Evolutionary conservation across 2,113 vertebrate species (phyloP).

Genomic region (Ardeotis arabs): DNA sequence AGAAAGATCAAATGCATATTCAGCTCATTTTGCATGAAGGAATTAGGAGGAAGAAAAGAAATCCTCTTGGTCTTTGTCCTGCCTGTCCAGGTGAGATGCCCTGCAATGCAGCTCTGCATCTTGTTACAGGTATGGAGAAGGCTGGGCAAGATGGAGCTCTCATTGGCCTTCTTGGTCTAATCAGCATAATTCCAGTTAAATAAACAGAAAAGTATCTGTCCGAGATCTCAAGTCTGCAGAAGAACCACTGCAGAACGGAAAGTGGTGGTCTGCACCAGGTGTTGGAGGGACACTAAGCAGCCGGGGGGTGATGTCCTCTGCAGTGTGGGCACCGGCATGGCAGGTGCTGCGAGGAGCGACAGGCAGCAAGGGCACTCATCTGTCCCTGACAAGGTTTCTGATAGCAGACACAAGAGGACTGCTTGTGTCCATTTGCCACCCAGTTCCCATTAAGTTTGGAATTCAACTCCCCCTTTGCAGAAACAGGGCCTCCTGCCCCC

Average conservation of each 20-base stretch:
- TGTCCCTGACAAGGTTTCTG: background rate
- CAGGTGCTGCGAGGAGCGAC: background rate
- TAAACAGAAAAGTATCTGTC: background rate
- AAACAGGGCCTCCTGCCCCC: background rate
- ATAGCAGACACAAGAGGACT: background rate
- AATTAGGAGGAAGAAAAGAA: background rate
- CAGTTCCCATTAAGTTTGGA: background rate
- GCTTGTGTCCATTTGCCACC: background rate
- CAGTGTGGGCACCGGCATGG: accelerated
- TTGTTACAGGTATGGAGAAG: accelerated
- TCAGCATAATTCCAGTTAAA: background rate
- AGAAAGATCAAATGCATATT: background rate
- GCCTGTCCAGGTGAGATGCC: background rate
- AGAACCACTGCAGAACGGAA: background rate
- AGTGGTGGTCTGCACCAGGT: background rate
- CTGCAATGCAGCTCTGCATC: accelerated
- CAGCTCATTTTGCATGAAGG: background rate
- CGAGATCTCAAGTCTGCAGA: background rate
- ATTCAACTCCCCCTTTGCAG: background rate
- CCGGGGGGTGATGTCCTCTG: background rate
- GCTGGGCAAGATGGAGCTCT: background rate
- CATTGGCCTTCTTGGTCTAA: background rate
- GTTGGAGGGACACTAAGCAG: background rate
- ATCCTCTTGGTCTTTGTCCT: background rate
- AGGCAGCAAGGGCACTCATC: background rate